Percentiles rank a stretch among this genome's conserved stretches.
Conservation (phyloP, 92 coral and sea anemone genomes). For the Palythoa caribaeorum region DNA sequence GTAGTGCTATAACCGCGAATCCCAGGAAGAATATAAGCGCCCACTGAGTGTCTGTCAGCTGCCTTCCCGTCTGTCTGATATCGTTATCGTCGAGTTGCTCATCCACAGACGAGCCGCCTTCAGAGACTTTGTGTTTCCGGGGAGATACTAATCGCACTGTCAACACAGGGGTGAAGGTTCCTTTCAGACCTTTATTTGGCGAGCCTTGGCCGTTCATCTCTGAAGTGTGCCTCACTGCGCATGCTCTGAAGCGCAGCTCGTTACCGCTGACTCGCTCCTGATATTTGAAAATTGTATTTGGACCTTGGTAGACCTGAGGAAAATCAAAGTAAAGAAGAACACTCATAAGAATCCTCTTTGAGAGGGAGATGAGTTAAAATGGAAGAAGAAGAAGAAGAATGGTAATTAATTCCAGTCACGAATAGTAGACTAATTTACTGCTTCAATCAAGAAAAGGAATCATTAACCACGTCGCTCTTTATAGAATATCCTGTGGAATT, state of each 20-base stretch:
- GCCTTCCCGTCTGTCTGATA: conserved; percentile 51
- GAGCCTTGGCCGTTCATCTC: conserved; percentile 62
- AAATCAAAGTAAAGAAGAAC: not conserved
- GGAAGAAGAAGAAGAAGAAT: not conserved
- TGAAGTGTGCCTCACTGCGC: conserved; percentile 81
- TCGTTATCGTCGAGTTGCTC: conserved; percentile 45
- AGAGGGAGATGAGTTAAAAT: too few species aligned
- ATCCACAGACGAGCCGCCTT: conserved; percentile 54
- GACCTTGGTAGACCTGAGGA: conserved; percentile 86
- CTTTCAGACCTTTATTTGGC: conserved; percentile 78
- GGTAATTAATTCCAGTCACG: too few species aligned
- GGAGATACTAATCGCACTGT: conserved; percentile 73
- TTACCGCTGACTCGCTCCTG: conserved; percentile 61
- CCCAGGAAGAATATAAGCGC: conserved; percentile 89
- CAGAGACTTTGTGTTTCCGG: conserved; percentile 68
- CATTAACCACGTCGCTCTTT: too few species aligned
- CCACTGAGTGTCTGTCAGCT: conserved; percentile 91
- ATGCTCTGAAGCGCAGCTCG: conserved; percentile 86
- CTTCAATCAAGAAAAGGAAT: too few species aligned
- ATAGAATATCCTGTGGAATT: not conserved
- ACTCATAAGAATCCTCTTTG: too few species aligned
- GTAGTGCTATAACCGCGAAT: conserved; percentile 74
- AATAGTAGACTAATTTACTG: too few species aligned
- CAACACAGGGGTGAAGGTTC: conserved; percentile 75
- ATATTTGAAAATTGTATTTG: conserved; percentile 61